Evolutionary conservation across 1,140 invertebrate species (phyloP).

Genomic region (Apis laboriosa): DNA sequence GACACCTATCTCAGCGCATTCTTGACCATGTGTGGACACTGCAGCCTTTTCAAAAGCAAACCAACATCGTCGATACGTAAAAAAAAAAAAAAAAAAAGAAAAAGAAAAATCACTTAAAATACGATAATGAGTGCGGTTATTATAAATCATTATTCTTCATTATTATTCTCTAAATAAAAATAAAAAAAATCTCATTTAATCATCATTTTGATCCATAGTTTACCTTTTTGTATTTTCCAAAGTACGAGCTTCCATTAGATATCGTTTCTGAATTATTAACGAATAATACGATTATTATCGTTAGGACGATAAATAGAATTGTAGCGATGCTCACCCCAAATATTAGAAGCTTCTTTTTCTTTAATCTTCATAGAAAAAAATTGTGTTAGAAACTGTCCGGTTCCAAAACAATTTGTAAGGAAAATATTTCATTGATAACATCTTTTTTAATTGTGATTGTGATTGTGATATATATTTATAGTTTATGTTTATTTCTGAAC

Average conservation of each 20-base stretch:
- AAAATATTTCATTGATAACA: not conserved
- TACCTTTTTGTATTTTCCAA: slow-evolving; percentile 65
- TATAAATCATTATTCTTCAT: no score
- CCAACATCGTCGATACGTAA: no score
- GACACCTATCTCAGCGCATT: slow-evolving; percentile 75
- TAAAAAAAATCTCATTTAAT: no score
- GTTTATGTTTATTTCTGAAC: not conserved
- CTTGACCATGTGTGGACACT: slow-evolving; percentile 73
- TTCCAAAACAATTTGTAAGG: not conserved
- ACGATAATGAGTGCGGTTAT: not conserved
- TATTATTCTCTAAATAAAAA: no score
- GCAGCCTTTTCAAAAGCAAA: slow-evolving; percentile 61
- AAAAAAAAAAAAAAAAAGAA: no score
- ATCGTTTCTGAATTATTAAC: slow-evolving; percentile 16
- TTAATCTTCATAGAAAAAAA: slow-evolving; percentile 38
- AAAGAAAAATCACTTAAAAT: not conserved
- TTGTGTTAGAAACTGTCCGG: not conserved
- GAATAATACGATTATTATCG: slow-evolving; percentile 44
- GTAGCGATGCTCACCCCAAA: slow-evolving; percentile 38
- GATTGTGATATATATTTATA: no score
- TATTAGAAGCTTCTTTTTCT: slow-evolving; percentile 29
- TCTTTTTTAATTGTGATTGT: not conserved
- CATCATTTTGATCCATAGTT: not conserved
- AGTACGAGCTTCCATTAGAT: slow-evolving; percentile 32
- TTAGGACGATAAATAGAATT: slow-evolving; percentile 50